A percentile compares a stretch with the other conserved stretches of the same genome.
Evolutionary conservation across 2,888 invertebrate genomes (phyloP).

Genomic region (Stomorhina lunata): DNA sequence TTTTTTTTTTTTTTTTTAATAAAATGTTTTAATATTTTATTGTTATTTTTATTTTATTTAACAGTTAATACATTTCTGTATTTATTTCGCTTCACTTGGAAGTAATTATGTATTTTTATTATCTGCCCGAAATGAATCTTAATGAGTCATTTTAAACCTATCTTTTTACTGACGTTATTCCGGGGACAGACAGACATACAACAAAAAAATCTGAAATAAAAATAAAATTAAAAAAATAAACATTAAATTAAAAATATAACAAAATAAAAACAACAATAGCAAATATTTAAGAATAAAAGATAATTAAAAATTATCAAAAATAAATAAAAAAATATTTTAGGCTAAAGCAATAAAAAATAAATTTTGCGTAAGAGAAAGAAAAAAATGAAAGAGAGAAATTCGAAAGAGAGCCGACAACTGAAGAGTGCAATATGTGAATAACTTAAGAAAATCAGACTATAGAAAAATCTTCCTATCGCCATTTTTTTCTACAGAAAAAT

Average conservation of each 20-base stretch:
- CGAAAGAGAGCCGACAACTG: too few relatives aligned
- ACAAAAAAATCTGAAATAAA: neutral
- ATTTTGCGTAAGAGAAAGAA: too few relatives aligned
- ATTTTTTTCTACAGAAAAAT: too few relatives aligned
- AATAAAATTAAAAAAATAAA: neutral
- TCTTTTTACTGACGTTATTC: conserved; percentile 4
- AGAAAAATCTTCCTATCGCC: too few relatives aligned
- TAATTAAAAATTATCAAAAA: too few relatives aligned
- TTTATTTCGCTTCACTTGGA: neutral
- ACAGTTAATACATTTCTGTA: neutral
- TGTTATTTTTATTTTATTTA: neutral
- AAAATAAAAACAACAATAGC: too few relatives aligned
- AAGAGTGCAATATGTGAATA: too few relatives aligned
- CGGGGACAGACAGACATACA: neutral
- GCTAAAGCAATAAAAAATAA: too few relatives aligned
- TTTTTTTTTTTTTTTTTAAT: neutral
- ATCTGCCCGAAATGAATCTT: neutral
- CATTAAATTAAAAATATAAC: neutral
- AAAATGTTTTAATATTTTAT: conserved; percentile 1
- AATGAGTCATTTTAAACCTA: conserved; percentile 24
- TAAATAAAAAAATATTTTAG: too few relatives aligned
- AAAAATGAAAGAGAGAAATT: too few relatives aligned
- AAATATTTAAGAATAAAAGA: too few relatives aligned
- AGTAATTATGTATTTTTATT: neutral
- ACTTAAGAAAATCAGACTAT: too few relatives aligned